Conservation (phyloP, 2,888 invertebrate genomes). For the Drosophila putrida region DNA sequence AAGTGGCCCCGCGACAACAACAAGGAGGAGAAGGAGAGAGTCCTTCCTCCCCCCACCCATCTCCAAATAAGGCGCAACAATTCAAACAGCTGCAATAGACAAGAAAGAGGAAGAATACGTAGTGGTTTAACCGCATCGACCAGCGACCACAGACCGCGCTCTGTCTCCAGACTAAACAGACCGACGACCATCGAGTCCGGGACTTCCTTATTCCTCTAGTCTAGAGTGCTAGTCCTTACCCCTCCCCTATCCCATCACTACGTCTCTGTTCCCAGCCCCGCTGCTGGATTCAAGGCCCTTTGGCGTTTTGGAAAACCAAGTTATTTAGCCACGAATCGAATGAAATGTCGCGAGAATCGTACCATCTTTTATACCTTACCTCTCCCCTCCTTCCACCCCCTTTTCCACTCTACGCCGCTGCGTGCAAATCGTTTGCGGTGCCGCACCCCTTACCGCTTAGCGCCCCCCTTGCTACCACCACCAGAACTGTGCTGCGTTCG, state of each 20-base stretch:
- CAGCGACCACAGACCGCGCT: conserved; percentile 53
- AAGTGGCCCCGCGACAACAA: conserved; percentile 50
- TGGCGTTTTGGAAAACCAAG: conserved; percentile 70
- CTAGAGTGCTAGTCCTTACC: no score
- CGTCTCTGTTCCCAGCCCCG: neutral
- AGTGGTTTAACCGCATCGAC: conserved; percentile 41
- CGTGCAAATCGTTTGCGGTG: conserved; percentile 71
- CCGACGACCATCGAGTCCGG: conserved; percentile 7
- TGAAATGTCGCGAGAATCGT: conserved; percentile 67
- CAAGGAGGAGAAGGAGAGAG: neutral
- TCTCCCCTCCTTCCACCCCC: neutral
- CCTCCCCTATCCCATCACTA: no score
- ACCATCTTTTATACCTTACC: conserved; percentile 14
- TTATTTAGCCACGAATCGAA: conserved; percentile 77
- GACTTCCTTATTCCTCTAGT: neutral
- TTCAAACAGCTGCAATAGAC: conserved; percentile 76
- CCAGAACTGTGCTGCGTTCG: conserved; percentile 42
- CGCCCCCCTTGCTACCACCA: conserved; percentile 50
- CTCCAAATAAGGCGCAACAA: conserved; percentile 60
- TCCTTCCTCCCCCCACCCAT: neutral
- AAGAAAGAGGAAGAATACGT: conserved; percentile 8
- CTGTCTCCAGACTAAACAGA: conserved; percentile 17
- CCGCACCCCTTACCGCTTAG: conserved; percentile 62
- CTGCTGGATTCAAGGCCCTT: conserved; percentile 22
- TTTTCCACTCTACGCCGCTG: conserved; percentile 21